phyloP scores from a whole-genome alignment of 2,797 vertebrate species.

The Morus bassanus region DNA sequence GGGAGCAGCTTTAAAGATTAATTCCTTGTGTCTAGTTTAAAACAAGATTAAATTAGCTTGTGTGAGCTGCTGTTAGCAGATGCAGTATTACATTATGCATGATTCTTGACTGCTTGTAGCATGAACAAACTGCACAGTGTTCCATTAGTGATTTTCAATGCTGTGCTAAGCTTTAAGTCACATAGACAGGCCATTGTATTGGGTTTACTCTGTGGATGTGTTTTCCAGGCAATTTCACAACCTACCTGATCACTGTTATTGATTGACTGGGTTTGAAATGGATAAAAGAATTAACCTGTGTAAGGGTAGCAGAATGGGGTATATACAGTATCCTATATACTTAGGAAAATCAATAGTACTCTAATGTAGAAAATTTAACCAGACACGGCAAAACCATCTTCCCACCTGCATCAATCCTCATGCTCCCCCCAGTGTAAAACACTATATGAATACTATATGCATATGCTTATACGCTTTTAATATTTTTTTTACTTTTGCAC shows the following conservation, averaged over 20 bases:
- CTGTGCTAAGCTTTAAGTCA: constrained; percentile 73
- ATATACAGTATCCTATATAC: constrained; percentile 63
- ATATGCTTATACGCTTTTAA: not conserved
- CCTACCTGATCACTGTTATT: constrained; percentile 73
- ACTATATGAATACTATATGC: too few relatives aligned
- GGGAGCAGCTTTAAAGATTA: constrained; percentile 70
- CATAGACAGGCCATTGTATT: constrained; percentile 69
- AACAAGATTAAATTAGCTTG: constrained; percentile 77
- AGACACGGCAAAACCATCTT: constrained; percentile 14
- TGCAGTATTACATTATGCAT: constrained; percentile 77
- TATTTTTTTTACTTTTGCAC: not conserved
- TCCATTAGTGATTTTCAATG: constrained; percentile 78
- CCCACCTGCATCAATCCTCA: not conserved
- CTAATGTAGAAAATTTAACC: constrained; percentile 63
- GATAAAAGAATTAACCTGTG: constrained; percentile 73
- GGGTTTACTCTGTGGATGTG: constrained; percentile 66
- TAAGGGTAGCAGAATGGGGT: constrained; percentile 56
- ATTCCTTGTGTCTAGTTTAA: constrained; percentile 73
- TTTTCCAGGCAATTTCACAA: constrained; percentile 74
- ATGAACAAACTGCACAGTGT: constrained; percentile 64
- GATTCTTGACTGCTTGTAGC: constrained; percentile 70
- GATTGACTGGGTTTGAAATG: constrained; percentile 66
- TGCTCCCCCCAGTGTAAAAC: not conserved
- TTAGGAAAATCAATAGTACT: constrained; percentile 65
- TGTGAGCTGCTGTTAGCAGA: constrained; percentile 76